A percentile compares a stretch with the other conserved stretches of the same genome.
Evolutionary conservation across 1,140 invertebrate species (phyloP).

Genomic region (Cheumatopsyche charites): DNA sequence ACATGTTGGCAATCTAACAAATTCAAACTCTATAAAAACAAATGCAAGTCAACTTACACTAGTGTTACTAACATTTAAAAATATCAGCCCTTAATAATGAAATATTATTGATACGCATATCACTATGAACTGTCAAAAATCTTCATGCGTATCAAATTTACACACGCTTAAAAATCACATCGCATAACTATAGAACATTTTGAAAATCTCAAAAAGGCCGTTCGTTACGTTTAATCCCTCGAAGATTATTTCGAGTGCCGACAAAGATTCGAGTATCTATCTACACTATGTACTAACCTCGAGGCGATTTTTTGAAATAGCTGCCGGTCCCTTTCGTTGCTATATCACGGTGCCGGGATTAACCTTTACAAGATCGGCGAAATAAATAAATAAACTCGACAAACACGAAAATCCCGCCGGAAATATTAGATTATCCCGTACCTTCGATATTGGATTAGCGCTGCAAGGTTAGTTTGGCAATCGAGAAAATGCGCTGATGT

Average conservation of each 20-base stretch:
- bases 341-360: conserved; percentile 24
- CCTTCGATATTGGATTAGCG: conserved; percentile 34
- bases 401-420: conserved; percentile 26
- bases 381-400: conserved; percentile 26
- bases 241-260: no score
- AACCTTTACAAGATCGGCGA: conserved; percentile 15
- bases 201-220: no score
- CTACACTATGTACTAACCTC: neutral
- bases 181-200: neutral
- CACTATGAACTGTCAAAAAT: no score
- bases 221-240: neutral
- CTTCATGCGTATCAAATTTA: no score
- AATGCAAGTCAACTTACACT: no score
- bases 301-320: neutral
- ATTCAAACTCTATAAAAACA: no score
- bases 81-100: no score
- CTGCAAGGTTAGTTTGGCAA: conserved; percentile 9
- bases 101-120: no score
- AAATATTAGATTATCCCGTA: conserved; percentile 40
- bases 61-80: no score
- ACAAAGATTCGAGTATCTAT: neutral
- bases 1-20: no score
- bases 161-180: neutral
- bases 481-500: conserved; percentile 1
- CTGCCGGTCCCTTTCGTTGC: no score